A percentile compares a stretch with the other conserved stretches of the same genome.
Conservation (phyloP, 1,140 invertebrate genomes). For the Philotrypesis tridentata region DNA sequence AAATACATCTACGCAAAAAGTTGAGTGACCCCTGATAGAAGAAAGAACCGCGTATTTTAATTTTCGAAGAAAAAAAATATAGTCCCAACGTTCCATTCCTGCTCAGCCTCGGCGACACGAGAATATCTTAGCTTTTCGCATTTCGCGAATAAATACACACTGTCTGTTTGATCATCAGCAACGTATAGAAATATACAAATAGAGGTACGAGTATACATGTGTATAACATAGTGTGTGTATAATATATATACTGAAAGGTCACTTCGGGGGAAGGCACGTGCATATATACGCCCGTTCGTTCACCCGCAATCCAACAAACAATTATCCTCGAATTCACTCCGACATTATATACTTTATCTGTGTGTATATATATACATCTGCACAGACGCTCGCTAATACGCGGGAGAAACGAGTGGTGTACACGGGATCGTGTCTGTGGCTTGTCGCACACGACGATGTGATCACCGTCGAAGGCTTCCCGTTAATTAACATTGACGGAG, state of each 20-base stretch:
- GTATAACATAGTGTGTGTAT: not conserved
- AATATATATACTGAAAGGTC: slow-evolving; percentile 1
- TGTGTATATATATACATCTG: not conserved
- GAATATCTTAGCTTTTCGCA: no score
- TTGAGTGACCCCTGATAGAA: no score
- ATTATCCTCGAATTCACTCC: slow-evolving; percentile 3
- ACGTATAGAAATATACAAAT: not conserved
- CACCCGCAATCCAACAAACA: not conserved
- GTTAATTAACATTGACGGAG: slow-evolving; percentile 35
- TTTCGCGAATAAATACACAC: no score
- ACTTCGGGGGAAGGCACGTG: slow-evolving; percentile 33
- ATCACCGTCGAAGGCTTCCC: slow-evolving; percentile 2
- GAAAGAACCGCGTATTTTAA: no score
- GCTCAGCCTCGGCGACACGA: no score
- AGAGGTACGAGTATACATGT: not conserved
- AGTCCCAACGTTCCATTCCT: no score
- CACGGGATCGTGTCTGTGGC: not conserved
- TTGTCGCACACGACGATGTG: not conserved
- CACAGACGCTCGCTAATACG: not conserved
- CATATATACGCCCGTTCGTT: not conserved
- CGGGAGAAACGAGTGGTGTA: not conserved
- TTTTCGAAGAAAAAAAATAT: no score
- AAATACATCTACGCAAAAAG: no score
- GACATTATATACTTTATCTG: no score
- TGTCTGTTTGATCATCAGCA: not conserved